Base-by-base conservation (phyloP, 2,888 invertebrate genomes). In the Ditula angustiorana region DNA sequence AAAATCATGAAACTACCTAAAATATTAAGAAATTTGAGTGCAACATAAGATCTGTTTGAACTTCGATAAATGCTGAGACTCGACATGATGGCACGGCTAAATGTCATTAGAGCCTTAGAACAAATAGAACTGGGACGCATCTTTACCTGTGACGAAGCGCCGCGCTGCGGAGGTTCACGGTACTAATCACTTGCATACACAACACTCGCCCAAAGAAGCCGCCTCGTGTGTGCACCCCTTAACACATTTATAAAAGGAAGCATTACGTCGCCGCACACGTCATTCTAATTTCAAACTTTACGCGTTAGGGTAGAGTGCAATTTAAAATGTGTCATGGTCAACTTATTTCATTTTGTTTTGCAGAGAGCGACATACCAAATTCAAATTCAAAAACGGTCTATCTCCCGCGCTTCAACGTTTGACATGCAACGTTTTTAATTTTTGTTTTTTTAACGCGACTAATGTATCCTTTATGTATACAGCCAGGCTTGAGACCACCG, bases 121-220 rank as follows among this genome's bases (percentile, higher is more conserved):
- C 68, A 77, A 79, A 72, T 67, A 77, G 70, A 74, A 71, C 69
- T 72, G 70, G 74, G 76, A 37, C 59, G 33, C 78, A 69, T 71
- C 71, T 74, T 77, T 74, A 74, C 59, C 61, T 67, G 70, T 71
- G 68, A 71, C 71, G 72, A 79, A 90, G 90, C 90, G 90, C 90
- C 92, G 86, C 90, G 68, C 86, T 71, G 81, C 72, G 90, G 90
- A 85, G 91, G 90, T 90, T 88, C 76, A 78, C 69, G 68, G 65
- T 77, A 79, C 91, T 92, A 92, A 92, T 89, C 82, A 86, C 74
- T 85, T 78, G 74, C 72, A 79, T 85, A 92, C 82, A 92, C 86
- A 85, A 74, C 80, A 86, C 88, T 90, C 87, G 74, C 82, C 74
- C 68, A 64, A 64, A 64, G 64, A 64, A 70, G 75, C 90, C 90